Evolutionary conservation across 2,113 vertebrate species (phyloP).

Genomic region (Pao palembangensis): DNA sequence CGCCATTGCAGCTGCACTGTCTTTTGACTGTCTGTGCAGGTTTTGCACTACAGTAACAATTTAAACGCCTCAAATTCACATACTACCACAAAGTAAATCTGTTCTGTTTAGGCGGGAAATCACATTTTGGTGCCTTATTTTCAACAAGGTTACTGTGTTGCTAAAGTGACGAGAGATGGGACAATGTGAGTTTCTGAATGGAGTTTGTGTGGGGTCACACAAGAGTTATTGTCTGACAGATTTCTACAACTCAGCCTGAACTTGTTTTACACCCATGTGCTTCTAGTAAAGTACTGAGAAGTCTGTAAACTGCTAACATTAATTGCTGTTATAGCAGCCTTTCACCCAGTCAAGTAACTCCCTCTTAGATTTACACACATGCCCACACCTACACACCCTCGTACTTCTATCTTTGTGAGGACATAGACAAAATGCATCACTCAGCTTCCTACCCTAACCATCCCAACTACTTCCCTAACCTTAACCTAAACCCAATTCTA

Average conservation of each 20-base stretch:
- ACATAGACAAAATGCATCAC: no score
- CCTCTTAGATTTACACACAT: constrained; percentile 7
- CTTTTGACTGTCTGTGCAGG: background rate
- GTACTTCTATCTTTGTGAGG: no score
- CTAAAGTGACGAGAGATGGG: background rate
- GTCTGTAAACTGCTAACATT: constrained; percentile 61
- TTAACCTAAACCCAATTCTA: no score
- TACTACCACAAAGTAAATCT: no score
- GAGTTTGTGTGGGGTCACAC: constrained; percentile 22
- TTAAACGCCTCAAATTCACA: no score
- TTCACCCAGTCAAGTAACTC: constrained; percentile 29
- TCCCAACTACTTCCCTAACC: no score
- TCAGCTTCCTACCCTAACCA: no score
- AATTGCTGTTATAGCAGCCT: constrained; percentile 59
- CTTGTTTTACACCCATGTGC: constrained; percentile 41
- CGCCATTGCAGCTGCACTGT: background rate
- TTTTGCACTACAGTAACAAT: background rate
- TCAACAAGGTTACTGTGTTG: background rate
- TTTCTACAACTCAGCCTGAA: constrained; percentile 32
- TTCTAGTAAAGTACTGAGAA: constrained; percentile 46
- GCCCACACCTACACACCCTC: constrained; percentile 6
- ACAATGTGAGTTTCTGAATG: background rate
- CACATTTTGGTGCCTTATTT: no score
- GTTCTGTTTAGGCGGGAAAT: no score
- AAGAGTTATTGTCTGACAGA: constrained; percentile 16